Percentiles rank a stretch among this genome's conserved stretches.
phyloP scores from a whole-genome alignment of 2,888 invertebrate genomes.

The Nemapogon koenigi region DNA sequence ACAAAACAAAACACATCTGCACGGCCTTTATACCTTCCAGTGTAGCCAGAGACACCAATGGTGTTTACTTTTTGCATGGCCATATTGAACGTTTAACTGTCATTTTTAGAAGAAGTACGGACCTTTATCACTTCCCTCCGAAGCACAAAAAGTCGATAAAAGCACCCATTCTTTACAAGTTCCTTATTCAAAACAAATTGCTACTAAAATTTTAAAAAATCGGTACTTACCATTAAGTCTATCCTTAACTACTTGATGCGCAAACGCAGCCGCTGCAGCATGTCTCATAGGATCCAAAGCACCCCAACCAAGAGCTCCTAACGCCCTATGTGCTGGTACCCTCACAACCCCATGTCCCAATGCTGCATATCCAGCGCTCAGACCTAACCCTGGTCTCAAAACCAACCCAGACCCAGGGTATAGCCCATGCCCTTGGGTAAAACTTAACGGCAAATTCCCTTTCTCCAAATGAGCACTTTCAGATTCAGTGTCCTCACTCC shows the following conservation, averaged over 20 bases:
- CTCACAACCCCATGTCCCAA: conserved; percentile 78
- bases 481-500: conserved; percentile 57
- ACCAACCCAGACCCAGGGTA: conserved; percentile 47
- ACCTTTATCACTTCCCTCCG: no score
- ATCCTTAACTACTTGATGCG: conserved; percentile 84
- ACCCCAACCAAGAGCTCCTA: conserved; percentile 60
- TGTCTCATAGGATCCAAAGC: conserved; percentile 70
- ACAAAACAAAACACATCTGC: no score
- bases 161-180: no score
- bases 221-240: conserved; percentile 75
- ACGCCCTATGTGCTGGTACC: conserved; percentile 79
- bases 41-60: no score
- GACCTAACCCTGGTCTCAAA: conserved; percentile 49
- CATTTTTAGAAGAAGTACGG: no score
- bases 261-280: conserved; percentile 75
- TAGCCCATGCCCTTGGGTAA: conserved; percentile 46
- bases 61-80: no score
- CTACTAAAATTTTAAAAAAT: not conserved
- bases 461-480: conserved; percentile 50
- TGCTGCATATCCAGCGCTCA: conserved; percentile 60
- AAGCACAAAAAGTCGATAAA: no score
- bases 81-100: no score
- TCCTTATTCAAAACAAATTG: not conserved
- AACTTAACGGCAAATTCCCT: conserved; percentile 48
- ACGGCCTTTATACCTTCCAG: no score